Evolutionary conservation across 2,888 invertebrate species (phyloP), one percentile per base, ranked within the genome.

Genomic region (Drepana falcataria): DNA sequence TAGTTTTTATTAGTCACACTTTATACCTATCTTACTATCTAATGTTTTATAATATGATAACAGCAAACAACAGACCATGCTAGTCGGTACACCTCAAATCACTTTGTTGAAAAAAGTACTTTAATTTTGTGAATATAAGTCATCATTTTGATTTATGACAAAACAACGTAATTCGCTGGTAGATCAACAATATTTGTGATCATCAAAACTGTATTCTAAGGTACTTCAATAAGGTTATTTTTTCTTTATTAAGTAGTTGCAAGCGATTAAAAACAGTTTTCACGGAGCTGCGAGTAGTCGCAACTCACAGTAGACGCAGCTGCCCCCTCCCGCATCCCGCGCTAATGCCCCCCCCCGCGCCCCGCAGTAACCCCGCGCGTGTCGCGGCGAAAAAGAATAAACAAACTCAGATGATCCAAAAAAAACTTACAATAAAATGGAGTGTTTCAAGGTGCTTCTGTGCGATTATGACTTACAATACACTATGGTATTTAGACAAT

Each of bases 261-360:
- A 67, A 74, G 68, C 75, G 80, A 83, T 84, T 82, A 79, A 82
- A 21, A 21, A 83, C 83, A 82, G 80, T 85, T 84, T 85, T 82
- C 81, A 82, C 75, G 72, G 77, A 80, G 81, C 71, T 77, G 75
- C 76, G 77, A 81, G 77, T 77, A 5, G 37, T 77, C 75, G 72
- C 75, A 81, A 44, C 79, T 77, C 80, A 80, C 83, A 81, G 85
- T 85, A 86, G 89, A 89, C 89, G 88, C 89, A 87, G 86, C 84
- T 84, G 83, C 85, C 83, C 75, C 77, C 74, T 71, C 72, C 66
- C 76, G 74, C 76, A 73, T 71, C 59, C 63, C 67, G 58, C 70
- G 58, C 66, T 55, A 58, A 57, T 55, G 56, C 56, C 66, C 65
- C 68, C 60, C 73, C 71, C 73, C 76, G 62, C 79, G 49, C 69